A percentile compares a stretch with the other conserved stretches of the same genome.
Conservation (phyloP, 2,888 invertebrate genomes). For the Nomada ruficornis region DNA sequence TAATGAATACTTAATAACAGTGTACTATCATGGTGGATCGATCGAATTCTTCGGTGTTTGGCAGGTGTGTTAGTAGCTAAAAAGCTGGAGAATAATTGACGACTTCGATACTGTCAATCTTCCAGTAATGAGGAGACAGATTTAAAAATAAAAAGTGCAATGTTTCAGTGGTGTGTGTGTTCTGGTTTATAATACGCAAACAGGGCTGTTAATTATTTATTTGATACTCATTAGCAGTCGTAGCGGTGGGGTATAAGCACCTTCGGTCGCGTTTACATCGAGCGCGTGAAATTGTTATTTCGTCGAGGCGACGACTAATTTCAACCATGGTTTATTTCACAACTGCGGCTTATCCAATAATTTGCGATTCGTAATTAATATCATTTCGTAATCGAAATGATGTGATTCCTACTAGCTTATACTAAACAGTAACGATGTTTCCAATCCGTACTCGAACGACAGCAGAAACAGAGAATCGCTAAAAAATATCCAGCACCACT, state of each 20-base stretch:
- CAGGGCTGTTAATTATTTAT: conserved; percentile 54
- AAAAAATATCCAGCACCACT: no score
- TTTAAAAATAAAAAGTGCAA: conserved; percentile 58
- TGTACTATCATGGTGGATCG: conserved; percentile 16
- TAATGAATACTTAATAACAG: neutral
- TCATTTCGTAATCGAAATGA: neutral
- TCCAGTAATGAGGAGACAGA: conserved; percentile 53
- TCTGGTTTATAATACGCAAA: conserved; percentile 17
- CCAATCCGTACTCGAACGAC: neutral
- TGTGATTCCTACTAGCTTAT: neutral
- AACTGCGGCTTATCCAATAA: conserved; percentile 3
- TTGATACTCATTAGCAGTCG: conserved; percentile 52
- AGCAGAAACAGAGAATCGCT: no score
- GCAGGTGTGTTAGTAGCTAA: conserved; percentile 49
- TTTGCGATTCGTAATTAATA: neutral
- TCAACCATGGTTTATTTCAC: conserved; percentile 9
- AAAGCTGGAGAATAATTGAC: conserved; percentile 55
- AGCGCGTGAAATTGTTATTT: conserved; percentile 7
- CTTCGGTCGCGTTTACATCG: conserved; percentile 26
- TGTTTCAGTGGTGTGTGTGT: conserved; percentile 6
- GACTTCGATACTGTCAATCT: conserved; percentile 54
- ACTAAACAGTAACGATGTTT: neutral
- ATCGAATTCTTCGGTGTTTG: conserved; percentile 37
- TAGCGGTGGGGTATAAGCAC: conserved; percentile 11
- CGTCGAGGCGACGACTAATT: neutral